Evolutionary conservation across 2,888 invertebrate genomes (phyloP).

Genomic region (Danaus chrysippus): DNA sequence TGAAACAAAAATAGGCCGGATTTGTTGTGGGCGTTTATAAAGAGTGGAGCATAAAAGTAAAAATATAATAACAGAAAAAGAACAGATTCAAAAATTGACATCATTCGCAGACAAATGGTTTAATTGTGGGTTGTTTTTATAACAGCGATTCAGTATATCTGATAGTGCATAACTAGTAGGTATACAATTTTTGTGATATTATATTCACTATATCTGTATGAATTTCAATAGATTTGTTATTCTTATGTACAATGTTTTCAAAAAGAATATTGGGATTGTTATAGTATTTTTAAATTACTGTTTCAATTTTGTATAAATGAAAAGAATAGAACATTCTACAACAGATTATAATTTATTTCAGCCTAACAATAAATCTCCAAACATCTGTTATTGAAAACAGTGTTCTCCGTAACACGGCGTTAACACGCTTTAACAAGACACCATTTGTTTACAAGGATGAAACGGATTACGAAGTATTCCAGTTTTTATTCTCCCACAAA

Average conservation of each 20-base stretch:
- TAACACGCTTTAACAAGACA: conserved; percentile 17
- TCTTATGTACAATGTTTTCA: too few relatives aligned
- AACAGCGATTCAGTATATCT: background rate
- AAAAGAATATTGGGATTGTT: too few relatives aligned
- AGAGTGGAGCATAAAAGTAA: conserved; percentile 32
- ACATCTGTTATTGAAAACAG: conserved; percentile 20
- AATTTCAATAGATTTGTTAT: background rate
- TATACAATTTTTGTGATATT: background rate
- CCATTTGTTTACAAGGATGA: conserved; percentile 25
- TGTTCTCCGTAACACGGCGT: conserved; percentile 20
- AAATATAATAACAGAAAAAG: conserved; percentile 15
- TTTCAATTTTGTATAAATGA: background rate
- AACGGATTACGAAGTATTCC: conserved; percentile 20
- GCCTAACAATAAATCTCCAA: conserved; percentile 3
- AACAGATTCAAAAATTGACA: conserved; percentile 9
- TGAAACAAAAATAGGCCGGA: conserved; percentile 53
- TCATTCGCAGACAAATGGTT: background rate
- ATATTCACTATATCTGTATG: background rate
- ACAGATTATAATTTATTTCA: conserved; percentile 1
- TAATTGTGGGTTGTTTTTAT: background rate
- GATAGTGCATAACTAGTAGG: background rate
- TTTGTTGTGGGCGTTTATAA: conserved; percentile 47
- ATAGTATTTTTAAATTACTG: too few relatives aligned
- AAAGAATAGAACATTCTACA: background rate
- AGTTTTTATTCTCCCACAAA: conserved; percentile 24